These are phyloP conservation scores for Vulpes vulpes DNA, from an alignment of 2,113 vertebrate species.

Conservation along the genomic window DNA sequence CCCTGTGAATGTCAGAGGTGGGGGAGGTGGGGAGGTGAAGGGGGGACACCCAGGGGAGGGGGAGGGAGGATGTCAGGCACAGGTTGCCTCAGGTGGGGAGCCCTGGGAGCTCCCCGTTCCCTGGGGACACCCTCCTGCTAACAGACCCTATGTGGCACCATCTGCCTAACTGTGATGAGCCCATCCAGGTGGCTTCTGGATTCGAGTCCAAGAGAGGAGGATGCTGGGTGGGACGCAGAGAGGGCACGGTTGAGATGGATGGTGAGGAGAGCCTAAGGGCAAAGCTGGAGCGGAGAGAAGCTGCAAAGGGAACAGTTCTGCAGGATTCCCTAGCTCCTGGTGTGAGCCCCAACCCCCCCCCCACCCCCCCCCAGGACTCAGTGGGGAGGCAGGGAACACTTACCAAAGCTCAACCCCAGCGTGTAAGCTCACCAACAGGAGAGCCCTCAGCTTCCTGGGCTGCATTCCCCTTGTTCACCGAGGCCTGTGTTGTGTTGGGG, in stretches of 20 bases:
- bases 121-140: neutral
- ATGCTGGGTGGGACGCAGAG: neutral
- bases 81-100: neutral
- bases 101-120: neutral
- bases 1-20: neutral
- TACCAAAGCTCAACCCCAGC: fast-evolving
- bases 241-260: neutral
- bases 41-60: too few species aligned
- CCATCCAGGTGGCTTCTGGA: neutral
- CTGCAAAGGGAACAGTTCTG: neutral
- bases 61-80: neutral
- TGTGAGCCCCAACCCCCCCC: neutral
- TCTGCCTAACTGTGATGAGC: neutral
- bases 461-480: neutral
- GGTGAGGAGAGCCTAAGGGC: neutral
- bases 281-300: neutral
- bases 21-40: neutral
- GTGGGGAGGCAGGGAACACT: neutral
- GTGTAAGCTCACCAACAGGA: fast-evolving
- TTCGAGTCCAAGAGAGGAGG: neutral
- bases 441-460: neutral
- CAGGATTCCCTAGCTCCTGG: neutral
- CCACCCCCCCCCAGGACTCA: neutral
- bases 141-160: neutral
- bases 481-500: neutral